Evolutionary conservation across 2,888 invertebrate genomes (phyloP), one percentile per base, ranked within the genome.

Genomic region (Hirtodrosophila duncani): DNA sequence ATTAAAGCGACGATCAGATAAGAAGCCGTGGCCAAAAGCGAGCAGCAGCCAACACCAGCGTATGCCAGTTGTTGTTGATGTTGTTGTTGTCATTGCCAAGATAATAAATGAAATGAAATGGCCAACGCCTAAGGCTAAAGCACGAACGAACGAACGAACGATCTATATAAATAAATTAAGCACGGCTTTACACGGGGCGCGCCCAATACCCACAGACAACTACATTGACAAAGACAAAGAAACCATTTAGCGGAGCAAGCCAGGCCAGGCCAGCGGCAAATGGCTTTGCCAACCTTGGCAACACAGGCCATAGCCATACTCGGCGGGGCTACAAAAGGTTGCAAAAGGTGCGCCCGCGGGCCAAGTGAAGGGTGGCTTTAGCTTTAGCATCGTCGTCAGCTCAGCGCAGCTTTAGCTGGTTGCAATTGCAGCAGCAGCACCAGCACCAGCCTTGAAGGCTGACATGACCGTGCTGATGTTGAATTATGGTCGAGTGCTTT

Each of bases 91-190:
- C 45, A 34, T 44, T 49, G 46, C 21, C 36, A 33, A 39, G 45
- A 60, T 60, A 36, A 56, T 49, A 66, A 56, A 72, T 64, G 56
- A 68, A 77, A 77, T 63, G 60, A 75, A 56, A 67, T 77, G 71
- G 78, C 52, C 81, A 80, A 74, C 78, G 81, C 72, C 72, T 77
- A 52, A 77, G 78, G 72, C 72, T 3, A 44, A n/a, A n/a, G n/a
- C n/a, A n/a, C n/a, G 27, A 20, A 36, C 24, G 43, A 46, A 8
- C 33, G 16, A 67, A 63, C 68, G 59, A 71, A 63, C 81, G 74
- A 79, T 77, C 72, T 77, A 82, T 64, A 82, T 82, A 82, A 65
- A 69, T 65, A 70, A 71, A 69, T 71, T 59, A 69, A 60, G 58
- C 38, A 51, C 48, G 58, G 53, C 67, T 61, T 70, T 75, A 63